phyloP scores from a whole-genome alignment of 2,888 invertebrate species.

The Phlogophora meticulosa region DNA sequence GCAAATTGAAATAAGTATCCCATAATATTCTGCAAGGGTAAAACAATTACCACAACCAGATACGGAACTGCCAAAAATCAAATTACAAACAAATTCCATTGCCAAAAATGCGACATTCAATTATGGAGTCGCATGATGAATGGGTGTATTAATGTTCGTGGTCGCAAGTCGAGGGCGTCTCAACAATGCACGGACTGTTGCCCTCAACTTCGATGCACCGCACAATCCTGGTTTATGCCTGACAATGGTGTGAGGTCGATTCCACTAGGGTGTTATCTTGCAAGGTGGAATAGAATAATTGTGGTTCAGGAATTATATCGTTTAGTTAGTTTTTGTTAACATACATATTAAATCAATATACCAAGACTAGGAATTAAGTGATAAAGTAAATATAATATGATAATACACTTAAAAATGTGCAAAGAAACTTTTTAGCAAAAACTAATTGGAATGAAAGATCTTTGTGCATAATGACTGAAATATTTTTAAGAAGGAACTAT shows the following conservation, averaged over 20 bases:
- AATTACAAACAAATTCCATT: constrained; percentile 50
- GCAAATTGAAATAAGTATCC: background rate
- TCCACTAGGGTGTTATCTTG: constrained; percentile 11
- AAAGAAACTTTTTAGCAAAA: background rate
- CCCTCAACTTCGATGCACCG: constrained; percentile 44
- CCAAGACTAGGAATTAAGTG: no score
- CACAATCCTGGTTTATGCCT: constrained; percentile 63
- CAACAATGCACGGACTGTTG: constrained; percentile 62
- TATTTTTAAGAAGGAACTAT: constrained; percentile 25
- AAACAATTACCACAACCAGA: constrained; percentile 21
- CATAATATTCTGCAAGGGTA: background rate
- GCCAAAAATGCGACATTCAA: constrained; percentile 63
- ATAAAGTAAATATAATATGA: no score
- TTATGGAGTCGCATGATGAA: constrained; percentile 63
- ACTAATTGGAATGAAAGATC: constrained; percentile 1
- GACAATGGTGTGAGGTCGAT: constrained; percentile 47
- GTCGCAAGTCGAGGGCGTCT: constrained; percentile 59
- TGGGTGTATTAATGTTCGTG: constrained; percentile 56
- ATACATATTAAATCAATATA: no score
- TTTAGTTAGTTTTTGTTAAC: no score
- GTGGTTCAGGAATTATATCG: background rate
- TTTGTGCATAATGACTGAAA: background rate
- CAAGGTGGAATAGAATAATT: constrained; percentile 2
- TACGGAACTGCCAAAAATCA: constrained; percentile 43
- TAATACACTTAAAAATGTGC: background rate